Evolutionary conservation across 2,797 vertebrate genomes (phyloP).

Genomic region (Sebastes oblongus): DNA sequence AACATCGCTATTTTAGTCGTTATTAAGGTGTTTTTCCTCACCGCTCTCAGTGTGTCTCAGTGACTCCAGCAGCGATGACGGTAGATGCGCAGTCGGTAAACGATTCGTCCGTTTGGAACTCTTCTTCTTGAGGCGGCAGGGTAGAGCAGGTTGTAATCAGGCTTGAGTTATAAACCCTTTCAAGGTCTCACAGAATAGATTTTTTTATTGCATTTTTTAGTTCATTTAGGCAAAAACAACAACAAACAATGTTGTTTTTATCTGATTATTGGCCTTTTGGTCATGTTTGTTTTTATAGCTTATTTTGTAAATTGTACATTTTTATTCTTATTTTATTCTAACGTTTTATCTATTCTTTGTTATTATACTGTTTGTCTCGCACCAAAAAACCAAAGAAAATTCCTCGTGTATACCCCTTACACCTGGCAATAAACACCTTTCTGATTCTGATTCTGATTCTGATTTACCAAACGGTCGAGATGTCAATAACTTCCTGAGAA

Average conservation of each 20-base stretch:
- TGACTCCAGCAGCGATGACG: slow-evolving; percentile 55
- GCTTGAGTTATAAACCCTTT: not conserved
- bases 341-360: no score
- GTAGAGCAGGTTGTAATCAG: not conserved
- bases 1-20: not conserved
- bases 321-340: no score
- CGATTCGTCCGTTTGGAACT: slow-evolving; percentile 8
- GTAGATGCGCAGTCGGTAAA: slow-evolving; percentile 2
- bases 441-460: no score
- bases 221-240: not conserved
- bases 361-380: no score
- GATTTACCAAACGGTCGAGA: not conserved
- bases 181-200: not conserved
- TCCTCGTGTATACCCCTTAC: no score
- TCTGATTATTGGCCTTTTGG: not conserved
- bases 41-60: slow-evolving; percentile 50
- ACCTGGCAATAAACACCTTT: no score
- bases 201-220: not conserved
- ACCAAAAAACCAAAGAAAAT: no score
- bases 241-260: not conserved
- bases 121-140: not conserved
- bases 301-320: no score
- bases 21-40: slow-evolving; percentile 52
- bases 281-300: no score
- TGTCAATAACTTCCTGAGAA: not conserved